Conservation (phyloP, 2,113 vertebrate genomes). For the Phocoena sinus region DNA sequence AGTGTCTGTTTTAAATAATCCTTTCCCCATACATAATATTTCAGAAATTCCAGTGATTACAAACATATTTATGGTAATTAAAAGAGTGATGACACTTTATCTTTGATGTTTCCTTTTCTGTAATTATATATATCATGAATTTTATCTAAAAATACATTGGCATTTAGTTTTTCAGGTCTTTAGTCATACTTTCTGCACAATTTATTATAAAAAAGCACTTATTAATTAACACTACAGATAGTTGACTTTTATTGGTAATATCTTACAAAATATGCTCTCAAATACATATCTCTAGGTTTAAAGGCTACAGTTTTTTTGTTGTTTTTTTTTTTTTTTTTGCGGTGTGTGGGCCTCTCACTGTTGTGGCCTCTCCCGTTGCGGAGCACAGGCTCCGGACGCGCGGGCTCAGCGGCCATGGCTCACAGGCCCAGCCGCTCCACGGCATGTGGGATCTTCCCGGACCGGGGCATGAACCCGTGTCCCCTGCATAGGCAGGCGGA, state of each 20-base stretch:
- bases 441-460: no score
- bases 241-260: background rate
- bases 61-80: conserved; percentile 25
- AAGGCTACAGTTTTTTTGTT: background rate
- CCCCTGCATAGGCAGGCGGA: no score
- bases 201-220: background rate
- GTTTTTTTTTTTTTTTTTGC: no score
- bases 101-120: background rate
- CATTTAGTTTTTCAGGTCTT: conserved; percentile 25
- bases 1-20: background rate
- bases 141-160: background rate
- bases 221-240: background rate
- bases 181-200: background rate
- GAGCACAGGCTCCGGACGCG: no score
- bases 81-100: conserved; percentile 3
- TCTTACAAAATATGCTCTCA: background rate
- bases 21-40: background rate
- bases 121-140: conserved; percentile 19
- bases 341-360: no score
- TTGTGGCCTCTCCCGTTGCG: no score
- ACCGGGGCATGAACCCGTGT: no score
- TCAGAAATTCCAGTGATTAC: background rate
- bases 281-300: background rate
- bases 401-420: no score
- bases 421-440: no score